These are phyloP conservation scores for Malachius bipustulatus DNA, from an alignment of 2,888 invertebrate genomes.

Conservation along the genomic window DNA sequence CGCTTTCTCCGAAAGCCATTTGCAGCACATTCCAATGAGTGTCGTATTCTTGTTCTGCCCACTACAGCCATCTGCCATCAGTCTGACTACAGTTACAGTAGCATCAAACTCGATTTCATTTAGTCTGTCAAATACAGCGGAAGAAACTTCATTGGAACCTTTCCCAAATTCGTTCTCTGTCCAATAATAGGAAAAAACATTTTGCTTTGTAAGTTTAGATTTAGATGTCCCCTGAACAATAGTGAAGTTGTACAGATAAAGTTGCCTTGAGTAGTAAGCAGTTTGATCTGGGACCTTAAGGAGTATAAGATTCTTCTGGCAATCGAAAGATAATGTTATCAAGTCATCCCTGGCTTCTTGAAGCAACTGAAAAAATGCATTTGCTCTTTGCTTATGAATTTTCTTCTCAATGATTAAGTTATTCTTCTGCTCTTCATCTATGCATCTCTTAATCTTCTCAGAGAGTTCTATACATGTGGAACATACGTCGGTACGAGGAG, in stretches of 20 bases:
- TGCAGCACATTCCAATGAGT: constrained; percentile 6
- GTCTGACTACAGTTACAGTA: constrained; percentile 1
- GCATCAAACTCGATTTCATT: background rate
- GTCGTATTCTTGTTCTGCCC: constrained; percentile 7
- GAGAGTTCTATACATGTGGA: constrained; percentile 22
- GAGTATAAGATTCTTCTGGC: constrained; percentile 21
- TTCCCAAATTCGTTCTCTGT: constrained; percentile 2
- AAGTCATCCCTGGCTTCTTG: constrained; percentile 18
- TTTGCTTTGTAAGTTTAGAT: constrained; percentile 1
- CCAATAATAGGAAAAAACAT: constrained; percentile 4
- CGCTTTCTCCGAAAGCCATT: constrained; percentile 5
- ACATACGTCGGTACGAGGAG: constrained; percentile 21
- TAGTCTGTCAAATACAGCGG: constrained; percentile 4
- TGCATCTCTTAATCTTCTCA: constrained; percentile 21
- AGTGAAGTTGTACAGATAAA: constrained; percentile 7
- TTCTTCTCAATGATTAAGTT: constrained; percentile 20
- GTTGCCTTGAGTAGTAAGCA: constrained; percentile 4
- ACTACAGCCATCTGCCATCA: constrained; percentile 5
- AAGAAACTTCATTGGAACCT: constrained; percentile 5
- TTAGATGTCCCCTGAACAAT: constrained; percentile 4
- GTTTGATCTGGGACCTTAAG: too few relatives aligned
- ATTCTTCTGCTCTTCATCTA: constrained; percentile 16
- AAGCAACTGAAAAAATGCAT: constrained; percentile 22
- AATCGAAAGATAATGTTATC: constrained; percentile 24
- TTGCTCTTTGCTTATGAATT: constrained; percentile 20